Evolutionary conservation across 1,140 invertebrate genomes (phyloP), one percentile per base, ranked within the genome.

Genomic region (Acromyrmex echinatior): DNA sequence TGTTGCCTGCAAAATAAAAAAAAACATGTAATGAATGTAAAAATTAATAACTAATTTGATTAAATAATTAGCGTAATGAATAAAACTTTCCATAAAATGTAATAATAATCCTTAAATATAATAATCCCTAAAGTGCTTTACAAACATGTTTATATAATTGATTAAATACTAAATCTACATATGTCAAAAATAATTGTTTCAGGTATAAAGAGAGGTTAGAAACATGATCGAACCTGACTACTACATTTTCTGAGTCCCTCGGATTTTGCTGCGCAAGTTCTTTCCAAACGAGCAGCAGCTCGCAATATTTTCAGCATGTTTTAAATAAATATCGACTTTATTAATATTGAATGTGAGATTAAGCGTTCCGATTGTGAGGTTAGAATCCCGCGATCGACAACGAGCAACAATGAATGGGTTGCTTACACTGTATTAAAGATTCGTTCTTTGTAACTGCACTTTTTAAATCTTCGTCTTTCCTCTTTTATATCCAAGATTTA

Each of bases 301-400:
- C 18, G 60, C 3, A 84, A 76, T 84, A 63, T 49, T 76, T 74
- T 76, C 18, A 84, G 7, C 80, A 84, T 84, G 0, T 28, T 76
- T 84, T 5, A 5, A 51, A 51, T 56, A n/a, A 81, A 63, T 70
- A 66, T 81, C n/a, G 21, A 28, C 4, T 74, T 74, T 21, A 31
- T 73, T 9, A 71, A 66, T n/a, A 10, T n/a, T 3, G 10, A 79
- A 80, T 39, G 28, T 53, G 18, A 66, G 45, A 21, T 49, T 78
- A 28, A 10, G n/a, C 0, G 6, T 0, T 45, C 39, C 39, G 5
- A 79, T 56, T 39, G 14, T 53, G 18, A 68, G 28, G 21, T 49
- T 78, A 28, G 16, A 9, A 66, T 10, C 18, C 0, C 0, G 18
- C 63, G 3, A 60, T 70, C 14, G 10, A 21, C 65, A n/a, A 35